A percentile compares a stretch with the other conserved stretches of the same genome.
Conservation (phyloP, 2,888 invertebrate genomes). For the Drosophila lacicola region DNA sequence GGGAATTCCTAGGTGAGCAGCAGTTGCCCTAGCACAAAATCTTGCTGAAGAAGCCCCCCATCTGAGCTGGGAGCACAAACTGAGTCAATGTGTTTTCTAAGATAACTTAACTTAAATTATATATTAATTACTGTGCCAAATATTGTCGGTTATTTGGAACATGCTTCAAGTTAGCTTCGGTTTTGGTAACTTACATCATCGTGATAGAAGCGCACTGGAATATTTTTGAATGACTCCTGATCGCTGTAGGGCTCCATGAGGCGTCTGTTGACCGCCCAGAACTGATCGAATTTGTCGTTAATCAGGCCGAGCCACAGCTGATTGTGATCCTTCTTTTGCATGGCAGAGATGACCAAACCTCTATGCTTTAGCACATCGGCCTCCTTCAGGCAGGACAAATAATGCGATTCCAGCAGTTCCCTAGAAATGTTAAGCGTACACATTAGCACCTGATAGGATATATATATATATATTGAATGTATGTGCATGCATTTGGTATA, state of each 20-base stretch:
- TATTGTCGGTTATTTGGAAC: too few relatives aligned
- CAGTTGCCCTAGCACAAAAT: too few relatives aligned
- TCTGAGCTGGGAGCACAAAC: too few relatives aligned
- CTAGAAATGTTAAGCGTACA: constrained; percentile 84
- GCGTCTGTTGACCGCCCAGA: constrained; percentile 98
- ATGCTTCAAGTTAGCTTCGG: too few relatives aligned
- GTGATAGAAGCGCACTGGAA: constrained; percentile 94
- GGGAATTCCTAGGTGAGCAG: too few relatives aligned
- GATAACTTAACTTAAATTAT: too few relatives aligned
- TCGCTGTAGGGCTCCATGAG: constrained; percentile 95
- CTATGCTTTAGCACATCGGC: constrained; percentile 99
- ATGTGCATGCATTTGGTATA: constrained; percentile 81
- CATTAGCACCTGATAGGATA: neutral
- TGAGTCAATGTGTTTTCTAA: too few relatives aligned
- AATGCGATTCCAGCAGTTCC: constrained; percentile 96
- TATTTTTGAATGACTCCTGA: constrained; percentile 93
- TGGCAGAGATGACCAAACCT: constrained; percentile 93
- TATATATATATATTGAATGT: neutral
- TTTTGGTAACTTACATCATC: constrained; percentile 86
- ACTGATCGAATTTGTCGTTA: constrained; percentile 99
- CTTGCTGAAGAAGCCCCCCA: too few relatives aligned
- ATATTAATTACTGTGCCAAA: too few relatives aligned
- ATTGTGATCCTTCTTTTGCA: constrained; percentile 98
- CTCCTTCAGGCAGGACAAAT: constrained; percentile 98
- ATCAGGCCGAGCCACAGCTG: constrained; percentile 97